These are phyloP conservation scores for Patagioenas fasciata DNA, from an alignment of 2,113 vertebrate species.

Conservation along the genomic window DNA sequence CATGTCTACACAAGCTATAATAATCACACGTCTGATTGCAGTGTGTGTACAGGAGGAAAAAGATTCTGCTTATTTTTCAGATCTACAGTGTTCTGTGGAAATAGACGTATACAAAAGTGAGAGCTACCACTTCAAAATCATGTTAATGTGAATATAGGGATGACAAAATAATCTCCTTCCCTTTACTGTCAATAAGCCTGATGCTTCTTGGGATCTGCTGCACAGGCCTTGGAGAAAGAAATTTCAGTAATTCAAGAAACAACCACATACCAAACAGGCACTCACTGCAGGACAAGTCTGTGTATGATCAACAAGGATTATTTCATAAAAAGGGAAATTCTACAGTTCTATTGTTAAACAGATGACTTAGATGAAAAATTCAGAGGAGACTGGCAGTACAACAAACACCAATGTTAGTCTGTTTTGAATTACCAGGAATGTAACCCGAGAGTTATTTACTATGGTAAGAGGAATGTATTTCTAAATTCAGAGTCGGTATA, in stretches of 20 bases:
- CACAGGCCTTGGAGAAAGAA: background rate
- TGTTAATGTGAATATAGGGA: background rate
- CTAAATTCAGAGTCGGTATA: background rate
- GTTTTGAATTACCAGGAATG: background rate
- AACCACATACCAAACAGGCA: background rate
- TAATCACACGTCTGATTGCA: background rate
- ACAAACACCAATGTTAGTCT: background rate
- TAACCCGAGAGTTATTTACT: background rate
- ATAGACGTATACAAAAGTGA: background rate
- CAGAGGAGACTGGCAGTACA: background rate
- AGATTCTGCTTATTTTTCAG: background rate
- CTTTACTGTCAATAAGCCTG: background rate
- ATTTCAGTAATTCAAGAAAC: background rate
- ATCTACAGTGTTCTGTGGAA: background rate
- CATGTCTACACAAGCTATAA: background rate
- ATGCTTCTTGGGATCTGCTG: background rate
- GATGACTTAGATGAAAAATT: background rate
- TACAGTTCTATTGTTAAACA: background rate
- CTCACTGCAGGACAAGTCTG: background rate
- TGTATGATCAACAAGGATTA: background rate
- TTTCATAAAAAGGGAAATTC: background rate
- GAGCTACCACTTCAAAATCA: background rate
- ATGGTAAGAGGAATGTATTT: background rate
- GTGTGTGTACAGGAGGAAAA: background rate
- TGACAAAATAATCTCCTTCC: background rate